Base-by-base conservation (phyloP, 2,113 vertebrate species). In the Ia io region DNA sequence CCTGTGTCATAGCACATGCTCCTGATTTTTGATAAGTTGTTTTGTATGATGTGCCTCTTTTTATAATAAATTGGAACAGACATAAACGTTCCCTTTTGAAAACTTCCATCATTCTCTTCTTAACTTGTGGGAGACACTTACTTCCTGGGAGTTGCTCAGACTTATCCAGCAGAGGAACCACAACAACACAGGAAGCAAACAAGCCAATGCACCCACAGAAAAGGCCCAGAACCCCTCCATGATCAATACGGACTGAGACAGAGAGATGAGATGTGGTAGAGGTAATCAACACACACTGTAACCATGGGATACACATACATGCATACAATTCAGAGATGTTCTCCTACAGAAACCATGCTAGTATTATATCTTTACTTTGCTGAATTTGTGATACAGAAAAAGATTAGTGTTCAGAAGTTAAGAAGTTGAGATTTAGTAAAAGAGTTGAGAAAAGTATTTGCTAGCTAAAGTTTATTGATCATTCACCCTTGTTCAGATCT, bases 141-240 rank as follows among this genome's bases (percentile, higher is more conserved):
- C 74, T 94, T 92, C 65, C 56, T 61, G 23, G 13, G 14, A 53
- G 12, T 44, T 47, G 18, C 40, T 65, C 13, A 82, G 22, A 22
- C 67, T 97, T 49, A 40, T 73, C 44, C 90, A 53, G 91, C 65
- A 91, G 74, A 93, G 53, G 70, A 61, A 80, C 5, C 22, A 25
- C 51, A 96, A 28, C 18, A 89, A 47, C 0, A 0, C 25, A 90
- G 32, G 37, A 87, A 67, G n/a, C 17, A 87, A 95, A 87, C 13
- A 35, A 73, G 59, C 18, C 91, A 94, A 23, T 23, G 65, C 77
- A 77, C 63, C 44, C 84, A 61, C 5, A 71, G 32, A 56, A 80
- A 88, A 96, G 44, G 22, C 37, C 0, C 0, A 87, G 56, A 89
- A 84, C 8, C 56, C 59, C 44, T 83, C 28, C 14, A 7, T 77